Evolutionary conservation across 1,140 invertebrate genomes (phyloP).

Genomic region (Medauroidea extradentata): DNA sequence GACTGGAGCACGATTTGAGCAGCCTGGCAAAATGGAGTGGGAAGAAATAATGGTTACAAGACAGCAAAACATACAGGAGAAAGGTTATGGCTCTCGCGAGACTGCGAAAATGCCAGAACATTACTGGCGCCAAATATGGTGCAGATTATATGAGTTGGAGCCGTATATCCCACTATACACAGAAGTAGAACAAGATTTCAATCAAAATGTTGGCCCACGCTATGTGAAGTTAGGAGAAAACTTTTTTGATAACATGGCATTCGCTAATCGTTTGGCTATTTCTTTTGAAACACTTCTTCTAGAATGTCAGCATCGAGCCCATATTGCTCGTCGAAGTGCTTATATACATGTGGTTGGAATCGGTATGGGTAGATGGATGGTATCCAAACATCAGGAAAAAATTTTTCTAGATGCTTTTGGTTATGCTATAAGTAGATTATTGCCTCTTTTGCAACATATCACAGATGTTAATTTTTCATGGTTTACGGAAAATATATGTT

Average conservation of each 20-base stretch:
- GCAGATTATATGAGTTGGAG: slow-evolving; percentile 37
- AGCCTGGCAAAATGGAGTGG: slow-evolving; percentile 50
- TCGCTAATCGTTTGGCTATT: slow-evolving; percentile 43
- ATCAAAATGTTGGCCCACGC: no score
- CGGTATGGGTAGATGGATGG: slow-evolving; percentile 40
- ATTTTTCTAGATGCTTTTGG: slow-evolving; percentile 44
- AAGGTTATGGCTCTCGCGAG: slow-evolving; percentile 40
- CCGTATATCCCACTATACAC: slow-evolving; percentile 39
- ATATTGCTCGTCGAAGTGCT: slow-evolving; percentile 23
- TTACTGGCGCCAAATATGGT: slow-evolving; percentile 36
- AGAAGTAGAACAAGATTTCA: slow-evolving; percentile 23
- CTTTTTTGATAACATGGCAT: slow-evolving; percentile 43
- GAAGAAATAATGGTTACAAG: slow-evolving; percentile 50
- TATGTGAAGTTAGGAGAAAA: background rate
- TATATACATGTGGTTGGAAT: slow-evolving; percentile 47
- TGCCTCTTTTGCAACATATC: slow-evolving; percentile 39
- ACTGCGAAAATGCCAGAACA: slow-evolving; percentile 24
- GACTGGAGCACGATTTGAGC: slow-evolving; percentile 48
- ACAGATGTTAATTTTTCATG: slow-evolving; percentile 45
- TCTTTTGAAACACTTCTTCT: slow-evolving; percentile 45
- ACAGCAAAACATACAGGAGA: slow-evolving; percentile 46
- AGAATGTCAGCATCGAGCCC: slow-evolving; percentile 28
- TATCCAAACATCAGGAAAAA: slow-evolving; percentile 37
- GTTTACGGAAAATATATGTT: slow-evolving; percentile 39
- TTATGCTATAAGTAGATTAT: slow-evolving; percentile 39